Conservation (phyloP, 2,113 vertebrate species). For the Nycticryphes semicollaris region DNA sequence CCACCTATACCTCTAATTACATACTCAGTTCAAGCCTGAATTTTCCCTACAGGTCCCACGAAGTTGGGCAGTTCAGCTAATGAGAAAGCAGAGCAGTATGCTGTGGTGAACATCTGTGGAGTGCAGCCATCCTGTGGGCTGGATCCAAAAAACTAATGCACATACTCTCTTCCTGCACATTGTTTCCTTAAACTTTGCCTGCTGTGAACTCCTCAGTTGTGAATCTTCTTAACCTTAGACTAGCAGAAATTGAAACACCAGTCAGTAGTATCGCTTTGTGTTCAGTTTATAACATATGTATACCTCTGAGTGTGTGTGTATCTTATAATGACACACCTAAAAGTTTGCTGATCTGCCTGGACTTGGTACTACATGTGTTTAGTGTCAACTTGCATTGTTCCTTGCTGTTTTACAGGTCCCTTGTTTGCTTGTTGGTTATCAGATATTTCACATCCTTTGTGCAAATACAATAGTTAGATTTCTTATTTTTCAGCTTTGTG, state of each 20-base stretch:
- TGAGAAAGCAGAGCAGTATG: not conserved
- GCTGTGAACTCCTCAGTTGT: not conserved
- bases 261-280: not conserved
- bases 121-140: not conserved
- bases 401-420: not conserved
- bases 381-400: not conserved
- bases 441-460: not conserved
- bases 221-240: not conserved
- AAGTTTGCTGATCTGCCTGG: not conserved
- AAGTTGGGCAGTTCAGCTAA: not conserved
- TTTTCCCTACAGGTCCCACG: not conserved
- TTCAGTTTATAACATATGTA: not conserved
- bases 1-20: not conserved
- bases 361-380: not conserved
- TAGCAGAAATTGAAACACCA: not conserved
- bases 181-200: not conserved
- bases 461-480: not conserved
- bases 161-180: not conserved
- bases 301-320: not conserved
- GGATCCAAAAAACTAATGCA: not conserved
- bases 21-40: not conserved
- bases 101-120: not conserved
- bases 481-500: not conserved
- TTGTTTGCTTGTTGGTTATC: not conserved
- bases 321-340: not conserved